Percentiles rank a stretch among this genome's conserved stretches.
phyloP scores from a whole-genome alignment of 2,113 vertebrate genomes.

The Podarcis cretensis region DNA sequence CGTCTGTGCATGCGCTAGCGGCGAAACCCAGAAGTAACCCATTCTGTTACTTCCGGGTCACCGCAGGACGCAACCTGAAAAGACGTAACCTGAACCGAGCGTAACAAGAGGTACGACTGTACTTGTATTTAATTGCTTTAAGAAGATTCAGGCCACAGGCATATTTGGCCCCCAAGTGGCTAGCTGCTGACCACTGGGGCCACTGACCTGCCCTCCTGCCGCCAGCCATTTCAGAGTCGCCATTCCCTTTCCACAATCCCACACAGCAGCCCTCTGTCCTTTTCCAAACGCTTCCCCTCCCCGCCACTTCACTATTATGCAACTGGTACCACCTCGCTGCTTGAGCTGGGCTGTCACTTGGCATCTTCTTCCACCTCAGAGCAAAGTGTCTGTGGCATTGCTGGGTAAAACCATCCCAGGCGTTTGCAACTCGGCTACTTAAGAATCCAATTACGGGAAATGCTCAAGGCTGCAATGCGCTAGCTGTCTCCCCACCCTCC shows the following conservation, averaged over 20 bases:
- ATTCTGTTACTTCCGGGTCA: no score
- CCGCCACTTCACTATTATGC: not conserved
- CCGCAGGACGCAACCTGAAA: no score
- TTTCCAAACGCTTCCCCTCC: not conserved
- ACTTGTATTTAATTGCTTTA: no score
- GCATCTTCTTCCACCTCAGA: not conserved
- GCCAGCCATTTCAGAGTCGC: not conserved
- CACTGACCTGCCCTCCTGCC: not conserved
- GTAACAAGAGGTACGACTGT: no score
- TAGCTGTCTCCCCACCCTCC: not conserved
- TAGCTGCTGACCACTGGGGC: not conserved
- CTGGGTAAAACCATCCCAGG: not conserved
- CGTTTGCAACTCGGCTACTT: not conserved
- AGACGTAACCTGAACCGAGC: no score
- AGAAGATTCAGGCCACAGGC: no score
- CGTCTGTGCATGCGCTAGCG: rapidly evolving
- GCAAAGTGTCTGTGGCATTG: not conserved
- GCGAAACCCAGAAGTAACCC: no score
- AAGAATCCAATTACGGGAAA: conserved; percentile 10
- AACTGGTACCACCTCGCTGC: not conserved
- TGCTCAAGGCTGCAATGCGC: not conserved
- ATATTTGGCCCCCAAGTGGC: not conserved
- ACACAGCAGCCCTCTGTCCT: not conserved
- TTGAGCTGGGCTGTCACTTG: not conserved
- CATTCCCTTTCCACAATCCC: no score